phyloP scores from a whole-genome alignment of 2,888 invertebrate species.

The Lobophora halterata region DNA sequence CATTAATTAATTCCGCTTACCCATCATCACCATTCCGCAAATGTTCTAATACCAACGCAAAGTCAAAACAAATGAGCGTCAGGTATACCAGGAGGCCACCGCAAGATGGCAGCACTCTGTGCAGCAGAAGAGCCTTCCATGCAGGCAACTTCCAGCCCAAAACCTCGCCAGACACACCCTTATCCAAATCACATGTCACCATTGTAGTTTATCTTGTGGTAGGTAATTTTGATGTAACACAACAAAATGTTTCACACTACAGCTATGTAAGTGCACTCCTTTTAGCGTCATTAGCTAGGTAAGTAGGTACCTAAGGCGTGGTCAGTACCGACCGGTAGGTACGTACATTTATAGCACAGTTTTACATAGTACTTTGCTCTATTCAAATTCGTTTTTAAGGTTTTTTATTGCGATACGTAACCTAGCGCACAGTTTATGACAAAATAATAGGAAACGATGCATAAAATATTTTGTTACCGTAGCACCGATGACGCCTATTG shows the following conservation, averaged over 20 bases:
- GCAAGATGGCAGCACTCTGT: constrained; percentile 67
- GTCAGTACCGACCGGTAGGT: no score
- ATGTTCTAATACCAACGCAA: constrained; percentile 84
- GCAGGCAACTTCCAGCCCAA: constrained; percentile 64
- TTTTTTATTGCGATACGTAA: no score
- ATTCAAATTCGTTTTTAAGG: no score
- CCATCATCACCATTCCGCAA: constrained; percentile 79
- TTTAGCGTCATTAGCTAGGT: constrained; percentile 1
- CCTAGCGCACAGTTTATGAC: no score
- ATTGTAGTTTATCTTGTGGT: constrained; percentile 37
- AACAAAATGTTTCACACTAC: no score
- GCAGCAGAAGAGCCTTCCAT: constrained; percentile 67
- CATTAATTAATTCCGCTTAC: no score
- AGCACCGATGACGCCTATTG: background rate
- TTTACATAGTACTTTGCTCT: no score
- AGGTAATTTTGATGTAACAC: background rate
- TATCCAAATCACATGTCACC: constrained; percentile 70
- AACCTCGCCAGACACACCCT: constrained; percentile 63
- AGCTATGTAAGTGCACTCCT: no score
- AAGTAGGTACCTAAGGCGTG: no score
- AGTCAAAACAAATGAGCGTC: constrained; percentile 84
- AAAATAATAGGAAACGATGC: no score
- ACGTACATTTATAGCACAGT: no score
- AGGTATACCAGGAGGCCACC: constrained; percentile 83
- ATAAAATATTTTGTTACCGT: no score